Conservation (phyloP, 2,888 invertebrate species). For the Geophilus truncorum region DNA sequence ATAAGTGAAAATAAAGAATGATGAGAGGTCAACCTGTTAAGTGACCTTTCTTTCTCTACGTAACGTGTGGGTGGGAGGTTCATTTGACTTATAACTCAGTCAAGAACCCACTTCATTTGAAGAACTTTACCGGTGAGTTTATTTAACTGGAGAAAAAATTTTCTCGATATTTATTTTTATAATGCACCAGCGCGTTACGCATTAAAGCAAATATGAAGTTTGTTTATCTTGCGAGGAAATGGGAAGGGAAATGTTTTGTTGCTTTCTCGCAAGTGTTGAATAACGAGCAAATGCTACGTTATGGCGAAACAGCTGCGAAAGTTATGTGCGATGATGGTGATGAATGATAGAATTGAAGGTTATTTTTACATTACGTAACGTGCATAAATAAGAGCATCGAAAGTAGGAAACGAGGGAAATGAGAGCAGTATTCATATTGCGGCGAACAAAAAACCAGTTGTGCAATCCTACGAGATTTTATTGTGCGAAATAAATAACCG, state of each 20-base stretch:
- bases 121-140: too few relatives aligned
- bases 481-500: too few relatives aligned
- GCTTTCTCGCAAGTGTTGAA: neutral
- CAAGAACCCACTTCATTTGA: too few relatives aligned
- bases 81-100: too few relatives aligned
- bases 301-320: neutral
- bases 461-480: too few relatives aligned
- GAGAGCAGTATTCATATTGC: neutral
- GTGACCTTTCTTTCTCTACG: too few relatives aligned
- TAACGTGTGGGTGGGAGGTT: too few relatives aligned
- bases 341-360: neutral
- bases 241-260: neutral
- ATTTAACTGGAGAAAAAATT: too few relatives aligned
- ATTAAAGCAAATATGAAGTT: neutral
- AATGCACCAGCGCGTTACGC: neutral
- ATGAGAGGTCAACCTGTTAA: too few relatives aligned
- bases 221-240: neutral
- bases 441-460: too few relatives aligned
- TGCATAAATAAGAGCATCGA: neutral
- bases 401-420: neutral
- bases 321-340: neutral
- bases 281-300: neutral
- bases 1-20: neutral
- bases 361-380: neutral
- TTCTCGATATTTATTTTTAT: too few relatives aligned